Evolutionary conservation across 2,888 invertebrate species (phyloP).

Genomic region (Lacanobia oleracea): DNA sequence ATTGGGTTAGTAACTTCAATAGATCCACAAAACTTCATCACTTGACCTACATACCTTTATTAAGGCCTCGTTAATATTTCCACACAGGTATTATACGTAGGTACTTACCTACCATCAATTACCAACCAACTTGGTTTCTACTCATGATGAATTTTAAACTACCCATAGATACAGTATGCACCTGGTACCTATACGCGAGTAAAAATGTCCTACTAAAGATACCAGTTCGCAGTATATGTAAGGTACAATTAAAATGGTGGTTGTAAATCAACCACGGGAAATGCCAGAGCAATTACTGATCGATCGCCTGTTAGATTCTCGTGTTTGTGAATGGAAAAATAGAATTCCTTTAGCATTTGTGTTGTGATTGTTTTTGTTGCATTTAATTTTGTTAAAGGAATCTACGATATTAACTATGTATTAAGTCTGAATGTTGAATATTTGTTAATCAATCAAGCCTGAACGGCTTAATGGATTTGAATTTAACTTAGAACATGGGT

Average conservation of each 20-base stretch:
- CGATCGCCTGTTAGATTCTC: slow-evolving; percentile 70
- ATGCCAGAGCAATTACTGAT: slow-evolving; percentile 77
- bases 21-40: slow-evolving; percentile 36
- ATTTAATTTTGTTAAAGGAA: slow-evolving; percentile 1
- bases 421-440: background rate
- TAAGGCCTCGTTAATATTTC: slow-evolving; percentile 31
- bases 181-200: slow-evolving; percentile 27
- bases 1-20: background rate
- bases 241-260: slow-evolving; percentile 71
- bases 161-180: background rate
- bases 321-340: slow-evolving; percentile 56
- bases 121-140: slow-evolving; percentile 28
- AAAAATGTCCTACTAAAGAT: slow-evolving; percentile 60
- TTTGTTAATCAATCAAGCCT: background rate
- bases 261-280: slow-evolving; percentile 77
- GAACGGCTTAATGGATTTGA: background rate
- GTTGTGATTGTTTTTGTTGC: slow-evolving; percentile 15
- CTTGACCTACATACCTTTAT: slow-evolving; percentile 46
- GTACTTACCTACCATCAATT: slow-evolving; percentile 41
- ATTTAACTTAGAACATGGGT: background rate
- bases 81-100: too few relatives aligned
- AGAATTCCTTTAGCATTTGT: slow-evolving; percentile 35
- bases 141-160: slow-evolving; percentile 47
- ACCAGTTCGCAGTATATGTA: slow-evolving; percentile 46
- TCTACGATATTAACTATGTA: background rate